phyloP scores from a whole-genome alignment of 2,797 vertebrate genomes.

The Sebastes jordani region DNA sequence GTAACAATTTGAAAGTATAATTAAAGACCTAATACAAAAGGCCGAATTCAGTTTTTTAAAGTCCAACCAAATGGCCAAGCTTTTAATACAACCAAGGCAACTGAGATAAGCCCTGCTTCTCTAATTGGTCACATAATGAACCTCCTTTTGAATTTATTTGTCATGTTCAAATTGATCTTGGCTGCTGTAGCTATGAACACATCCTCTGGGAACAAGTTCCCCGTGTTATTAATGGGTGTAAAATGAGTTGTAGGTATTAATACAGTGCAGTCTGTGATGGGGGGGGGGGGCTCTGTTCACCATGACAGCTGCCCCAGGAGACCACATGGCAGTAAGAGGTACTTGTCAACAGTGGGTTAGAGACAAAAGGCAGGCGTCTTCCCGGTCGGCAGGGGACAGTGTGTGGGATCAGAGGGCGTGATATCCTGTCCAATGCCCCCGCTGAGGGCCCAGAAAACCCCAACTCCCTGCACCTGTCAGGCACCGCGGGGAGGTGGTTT shows the following conservation, averaged over 20 bases:
- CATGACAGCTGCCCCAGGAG: constrained; percentile 79
- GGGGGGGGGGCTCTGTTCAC: constrained; percentile 49
- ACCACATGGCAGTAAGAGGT: constrained; percentile 79
- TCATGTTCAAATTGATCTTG: constrained; percentile 69
- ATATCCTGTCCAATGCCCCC: constrained; percentile 76
- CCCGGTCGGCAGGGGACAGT: constrained; percentile 77
- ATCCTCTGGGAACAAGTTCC: constrained; percentile 59
- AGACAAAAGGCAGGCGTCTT: constrained; percentile 78
- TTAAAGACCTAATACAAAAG: not conserved
- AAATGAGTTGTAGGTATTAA: constrained; percentile 80
- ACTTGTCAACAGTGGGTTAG: constrained; percentile 74
- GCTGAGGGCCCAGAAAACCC: constrained; percentile 71
- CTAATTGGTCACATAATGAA: constrained; percentile 65
- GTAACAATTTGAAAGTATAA: constrained; percentile 8
- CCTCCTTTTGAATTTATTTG: constrained; percentile 65
- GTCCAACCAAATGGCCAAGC: constrained; percentile 11
- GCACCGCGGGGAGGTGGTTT: constrained; percentile 70
- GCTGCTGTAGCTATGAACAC: constrained; percentile 51
- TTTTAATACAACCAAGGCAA: constrained; percentile 33
- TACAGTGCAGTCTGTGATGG: constrained; percentile 46
- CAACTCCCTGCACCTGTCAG: constrained; percentile 77
- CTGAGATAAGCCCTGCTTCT: constrained; percentile 32
- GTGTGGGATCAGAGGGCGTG: constrained; percentile 77
- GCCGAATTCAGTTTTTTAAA: not conserved
- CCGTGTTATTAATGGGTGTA: constrained; percentile 76